Conservation (phyloP, 2,888 invertebrate species). For the Timema podura region DNA sequence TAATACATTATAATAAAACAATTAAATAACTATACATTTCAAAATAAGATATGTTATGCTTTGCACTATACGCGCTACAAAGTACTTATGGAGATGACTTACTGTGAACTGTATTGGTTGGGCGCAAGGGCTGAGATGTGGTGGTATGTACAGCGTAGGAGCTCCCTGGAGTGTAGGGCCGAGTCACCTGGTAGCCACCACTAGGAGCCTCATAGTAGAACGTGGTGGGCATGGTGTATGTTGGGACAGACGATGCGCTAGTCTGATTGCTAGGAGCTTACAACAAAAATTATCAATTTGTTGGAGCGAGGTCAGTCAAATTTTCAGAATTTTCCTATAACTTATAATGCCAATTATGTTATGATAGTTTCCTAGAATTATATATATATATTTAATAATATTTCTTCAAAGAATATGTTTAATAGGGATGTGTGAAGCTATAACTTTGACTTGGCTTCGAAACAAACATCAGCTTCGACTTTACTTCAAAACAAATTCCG, state of each 20-base stretch:
- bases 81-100: not conserved
- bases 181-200: slow-evolving; percentile 28
- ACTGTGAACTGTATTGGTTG: slow-evolving; percentile 31
- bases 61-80: not conserved
- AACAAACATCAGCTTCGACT: too few relatives aligned
- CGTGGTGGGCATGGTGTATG: slow-evolving; percentile 29
- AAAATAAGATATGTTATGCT: not conserved
- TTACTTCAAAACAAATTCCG: too few relatives aligned
- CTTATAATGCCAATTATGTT: too few relatives aligned
- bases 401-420: too few relatives aligned
- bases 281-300: not conserved
- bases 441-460: too few relatives aligned
- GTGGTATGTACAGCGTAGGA: slow-evolving; percentile 27
- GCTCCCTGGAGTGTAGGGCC: slow-evolving; percentile 24
- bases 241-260: slow-evolving; percentile 26
- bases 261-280: slow-evolving; percentile 25
- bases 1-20: too few relatives aligned
- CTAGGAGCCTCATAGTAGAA: slow-evolving; percentile 27
- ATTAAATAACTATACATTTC: too few relatives aligned
- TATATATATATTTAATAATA: too few relatives aligned
- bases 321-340: too few relatives aligned
- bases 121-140: slow-evolving; percentile 22
- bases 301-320: too few relatives aligned
- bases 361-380: too few relatives aligned
- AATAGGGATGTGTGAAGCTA: too few relatives aligned